phyloP scores from a whole-genome alignment of 2,113 vertebrate species.

The Colossoma macropomum region DNA sequence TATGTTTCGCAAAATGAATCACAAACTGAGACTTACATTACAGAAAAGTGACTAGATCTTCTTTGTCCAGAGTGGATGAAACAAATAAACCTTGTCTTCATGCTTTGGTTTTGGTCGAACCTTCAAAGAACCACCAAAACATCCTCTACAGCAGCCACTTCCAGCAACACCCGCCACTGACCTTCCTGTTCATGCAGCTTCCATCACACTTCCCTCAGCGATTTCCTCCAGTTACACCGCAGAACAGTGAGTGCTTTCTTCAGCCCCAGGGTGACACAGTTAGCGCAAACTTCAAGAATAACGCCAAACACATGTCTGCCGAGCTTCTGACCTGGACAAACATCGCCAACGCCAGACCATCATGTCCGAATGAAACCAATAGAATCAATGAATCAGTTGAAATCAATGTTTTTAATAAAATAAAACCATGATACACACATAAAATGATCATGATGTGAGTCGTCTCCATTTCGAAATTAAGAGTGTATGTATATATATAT shows the following conservation, averaged over 20 bases:
- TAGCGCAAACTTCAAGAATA: neutral
- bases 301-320: conserved; percentile 6
- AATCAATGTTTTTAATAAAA: neutral
- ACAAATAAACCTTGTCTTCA: neutral
- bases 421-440: neutral
- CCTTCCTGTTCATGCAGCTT: neutral
- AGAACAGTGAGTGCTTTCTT: neutral
- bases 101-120: neutral
- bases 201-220: neutral
- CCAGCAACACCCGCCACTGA: neutral
- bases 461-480: no score
- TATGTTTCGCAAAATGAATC: neutral
- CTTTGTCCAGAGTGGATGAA: neutral
- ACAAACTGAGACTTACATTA: neutral
- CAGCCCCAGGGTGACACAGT: neutral
- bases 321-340: neutral
- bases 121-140: conserved; percentile 17
- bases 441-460: no score
- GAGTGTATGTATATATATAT: no score
- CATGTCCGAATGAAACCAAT: no score
- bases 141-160: neutral
- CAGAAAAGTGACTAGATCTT: neutral
- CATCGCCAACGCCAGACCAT: neutral
- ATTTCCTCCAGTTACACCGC: neutral
- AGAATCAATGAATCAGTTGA: neutral